These are phyloP conservation scores for Brachionus sp. DNA, from an alignment of 1,140 invertebrate genomes.

Conservation along the genomic window DNA sequence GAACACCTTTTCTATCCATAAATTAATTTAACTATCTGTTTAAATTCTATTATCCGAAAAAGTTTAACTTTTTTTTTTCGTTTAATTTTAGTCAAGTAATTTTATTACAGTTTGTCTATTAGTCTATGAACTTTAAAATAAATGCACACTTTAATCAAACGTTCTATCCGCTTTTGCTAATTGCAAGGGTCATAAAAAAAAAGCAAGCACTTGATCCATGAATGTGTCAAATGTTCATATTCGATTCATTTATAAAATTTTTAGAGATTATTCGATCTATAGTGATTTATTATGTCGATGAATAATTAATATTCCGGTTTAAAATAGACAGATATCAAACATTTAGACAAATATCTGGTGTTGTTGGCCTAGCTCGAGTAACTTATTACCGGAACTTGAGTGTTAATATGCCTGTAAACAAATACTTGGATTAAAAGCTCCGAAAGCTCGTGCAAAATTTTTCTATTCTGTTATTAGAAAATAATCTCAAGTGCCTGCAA, in stretches of 20 bases:
- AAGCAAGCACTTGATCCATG: conserved; percentile 2
- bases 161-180: not conserved
- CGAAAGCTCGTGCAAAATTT: not conserved
- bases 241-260: not conserved
- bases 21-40: conserved; percentile 42
- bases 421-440: not conserved
- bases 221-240: conserved; percentile 13
- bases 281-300: conserved; percentile 26
- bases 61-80: not conserved
- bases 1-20: conserved; percentile 42
- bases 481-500: not conserved
- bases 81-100: not conserved
- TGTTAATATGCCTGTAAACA: conserved; percentile 23
- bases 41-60: conserved; percentile 44
- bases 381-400: conserved; percentile 11
- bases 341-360: not conserved
- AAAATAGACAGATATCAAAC: not conserved
- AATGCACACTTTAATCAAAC: not conserved
- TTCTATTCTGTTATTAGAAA: not conserved
- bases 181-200: not conserved
- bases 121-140: conserved; percentile 38
- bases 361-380: not conserved
- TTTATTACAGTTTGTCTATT: conserved; percentile 37
- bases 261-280: not conserved
- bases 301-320: not conserved